Evolutionary conservation across 2,888 invertebrate genomes (phyloP), one percentile per base, ranked within the genome.

Genomic region (Trissolcus brochymenae): DNA sequence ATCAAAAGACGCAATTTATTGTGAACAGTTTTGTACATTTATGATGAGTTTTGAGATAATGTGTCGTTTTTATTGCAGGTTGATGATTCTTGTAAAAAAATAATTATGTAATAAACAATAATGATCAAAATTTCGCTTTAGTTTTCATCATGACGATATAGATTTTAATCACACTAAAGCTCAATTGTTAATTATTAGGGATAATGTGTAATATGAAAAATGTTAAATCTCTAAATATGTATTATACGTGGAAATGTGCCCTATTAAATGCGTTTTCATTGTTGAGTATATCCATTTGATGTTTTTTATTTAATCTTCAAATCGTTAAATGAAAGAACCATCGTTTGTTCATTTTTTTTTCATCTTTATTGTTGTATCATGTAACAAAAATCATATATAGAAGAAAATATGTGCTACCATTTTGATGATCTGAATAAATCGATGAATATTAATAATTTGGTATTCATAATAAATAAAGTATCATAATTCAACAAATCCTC

Each of bases 181-280:
- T 82, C 81, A 82, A 82, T 82, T 81, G 79, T 81, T 82, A 80
- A 82, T 79, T 78, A 71, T 76, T 80, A 79, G 78, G 75, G 76
- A 80, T 76, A 76, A 74, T 74, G 79, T 80, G 77, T 76, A 80
- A 80, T 82, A 80, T 79, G 73, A 76, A 70, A 76, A 79, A 80
- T 79, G 80, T 81, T 80, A 79, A 82, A 79, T 80, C 60, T 81
- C 80, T 72, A 80, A 64, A 76, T 68, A 76, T 79, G 76, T 81
- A 81, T 80, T 75, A 81, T 73, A 75, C 67, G 56, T 76, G 74
- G 65, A 82, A 75, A 81, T 75, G 51, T 71, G 76, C 79, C 66
- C 79, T 76, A 80, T 82, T 83, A 80, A 83, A 80, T 79, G 62
- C 62, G 79, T 80, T 82, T 81, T 78, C 78, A 80, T 83, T 82